These are phyloP conservation scores for Festucalex cinctus DNA, from an alignment of 2,113 vertebrate genomes.

Conservation along the genomic window DNA sequence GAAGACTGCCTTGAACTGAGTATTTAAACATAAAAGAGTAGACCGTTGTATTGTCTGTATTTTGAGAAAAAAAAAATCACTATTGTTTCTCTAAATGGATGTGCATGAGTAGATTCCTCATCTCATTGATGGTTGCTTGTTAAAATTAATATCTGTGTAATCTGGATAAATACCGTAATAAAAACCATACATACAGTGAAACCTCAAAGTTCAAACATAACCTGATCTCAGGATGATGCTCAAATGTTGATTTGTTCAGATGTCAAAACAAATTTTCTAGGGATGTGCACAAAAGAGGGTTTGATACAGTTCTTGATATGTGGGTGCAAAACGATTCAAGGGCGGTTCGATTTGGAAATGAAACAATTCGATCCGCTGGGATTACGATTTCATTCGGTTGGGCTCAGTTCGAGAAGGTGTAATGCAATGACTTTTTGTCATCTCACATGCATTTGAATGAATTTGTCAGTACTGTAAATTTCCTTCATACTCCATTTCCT, in stretches of 20 bases:
- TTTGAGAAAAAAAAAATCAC: constrained; percentile 44
- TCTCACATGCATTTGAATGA: too few relatives aligned
- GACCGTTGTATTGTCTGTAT: constrained; percentile 31
- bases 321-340: too few relatives aligned
- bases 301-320: too few relatives aligned
- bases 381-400: too few relatives aligned
- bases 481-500: too few relatives aligned
- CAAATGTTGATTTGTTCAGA: background rate
- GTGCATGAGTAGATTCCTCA: background rate
- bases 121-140: background rate
- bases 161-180: background rate
- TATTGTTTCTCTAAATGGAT: background rate
- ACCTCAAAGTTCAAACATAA: background rate
- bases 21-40: constrained; percentile 28
- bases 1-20: constrained; percentile 39
- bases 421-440: too few relatives aligned
- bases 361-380: too few relatives aligned
- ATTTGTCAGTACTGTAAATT: too few relatives aligned
- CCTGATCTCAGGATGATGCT: background rate
- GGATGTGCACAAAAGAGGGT: too few relatives aligned
- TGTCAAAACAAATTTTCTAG: background rate
- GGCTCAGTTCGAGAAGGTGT: too few relatives aligned
- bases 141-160: background rate
- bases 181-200: background rate
- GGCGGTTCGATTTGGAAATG: too few relatives aligned